A percentile compares a stretch with the other conserved stretches of the same genome.
Conservation (phyloP, 2,888 invertebrate species). For the Epinotia brunnichana region DNA sequence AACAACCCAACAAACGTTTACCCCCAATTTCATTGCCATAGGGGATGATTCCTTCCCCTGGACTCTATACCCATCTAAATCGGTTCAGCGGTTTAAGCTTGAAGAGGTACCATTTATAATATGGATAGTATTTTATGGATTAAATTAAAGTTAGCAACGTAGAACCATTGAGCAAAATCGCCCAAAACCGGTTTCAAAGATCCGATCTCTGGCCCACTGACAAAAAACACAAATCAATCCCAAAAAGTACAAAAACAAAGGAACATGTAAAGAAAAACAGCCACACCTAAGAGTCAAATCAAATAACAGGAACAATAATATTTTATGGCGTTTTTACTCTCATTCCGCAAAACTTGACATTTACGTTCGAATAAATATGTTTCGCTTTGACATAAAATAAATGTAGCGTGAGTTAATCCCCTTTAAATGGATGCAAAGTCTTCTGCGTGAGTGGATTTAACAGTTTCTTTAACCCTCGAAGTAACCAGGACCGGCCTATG, state of each 20-base stretch:
- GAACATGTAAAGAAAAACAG: not conserved
- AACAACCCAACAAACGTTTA: too few relatives aligned
- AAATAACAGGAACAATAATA: not conserved
- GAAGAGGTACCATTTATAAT: too few relatives aligned
- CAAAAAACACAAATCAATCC: not conserved
- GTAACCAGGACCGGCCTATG: not conserved
- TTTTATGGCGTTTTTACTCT: constrained; percentile 28
- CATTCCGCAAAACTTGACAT: constrained; percentile 29
- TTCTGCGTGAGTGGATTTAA: constrained; percentile 16
- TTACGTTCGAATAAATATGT: constrained; percentile 29
- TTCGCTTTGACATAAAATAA: constrained; percentile 29
- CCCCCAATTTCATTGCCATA: too few relatives aligned
- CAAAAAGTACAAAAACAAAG: not conserved
- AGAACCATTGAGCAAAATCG: too few relatives aligned
- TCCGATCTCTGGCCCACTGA: too few relatives aligned
- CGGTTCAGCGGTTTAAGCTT: too few relatives aligned
- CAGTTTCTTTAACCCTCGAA: constrained; percentile 7
- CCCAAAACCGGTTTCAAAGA: too few relatives aligned
- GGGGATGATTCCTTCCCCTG: too few relatives aligned
- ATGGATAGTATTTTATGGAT: too few relatives aligned
- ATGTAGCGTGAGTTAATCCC: constrained; percentile 21
- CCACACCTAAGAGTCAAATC: constrained; percentile 3
- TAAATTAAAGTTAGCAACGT: too few relatives aligned
- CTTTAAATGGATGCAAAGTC: constrained; percentile 2
- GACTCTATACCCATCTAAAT: too few relatives aligned